Base-by-base conservation (phyloP, 2,888 invertebrate species). In the Beris morrisii region DNA sequence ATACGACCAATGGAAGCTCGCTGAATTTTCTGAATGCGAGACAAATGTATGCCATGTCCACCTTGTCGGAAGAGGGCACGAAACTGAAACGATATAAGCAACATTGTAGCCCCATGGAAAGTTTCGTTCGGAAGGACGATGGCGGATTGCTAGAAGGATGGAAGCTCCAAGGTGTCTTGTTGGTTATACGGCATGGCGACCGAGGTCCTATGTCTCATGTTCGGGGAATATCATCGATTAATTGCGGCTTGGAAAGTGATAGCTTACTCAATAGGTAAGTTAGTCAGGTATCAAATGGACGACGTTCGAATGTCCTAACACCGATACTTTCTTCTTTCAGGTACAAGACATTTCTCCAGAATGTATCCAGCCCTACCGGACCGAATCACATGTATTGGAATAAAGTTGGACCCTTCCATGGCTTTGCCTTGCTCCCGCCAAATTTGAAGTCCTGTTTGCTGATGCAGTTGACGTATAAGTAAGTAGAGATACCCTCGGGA, bases 171-270 rank as follows among this genome's bases (percentile, higher is more conserved):
- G 79, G 79, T 12, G 85, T 91, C 3, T 77, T 93, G 48, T 83
- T 93, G 58, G 82, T 95, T 56, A 88, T 93, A 4, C 84, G 96
- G 13, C 96, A 96, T 77, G 96, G 96, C 0, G 95, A 95, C 77
- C 83, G 96, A 57, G 93, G 95, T 0, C 92, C 95, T 0, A 83
- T 96, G 70, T 89, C 92, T 9, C 91, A 93, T 75, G 86, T 96
- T 1, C 85, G 88, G 63, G 91, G 90, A 67, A 89, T 92, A 46
- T 88, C 89, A 58, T 85, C 85, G 63, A 84, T 95, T 15, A 89
- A 92, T 70, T 96, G 95, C 78, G 89, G 89, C 48, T 82, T 79
- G 31, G 75, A 75, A 15, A 74, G 78, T 45, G 84, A 85, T 71
- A 73, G 69, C 53, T 71, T 80, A 65, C 73, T 81, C 43, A 79